Evolutionary conservation across 2,888 invertebrate species (phyloP).

Genomic region (Microctonus hyperodae): DNA sequence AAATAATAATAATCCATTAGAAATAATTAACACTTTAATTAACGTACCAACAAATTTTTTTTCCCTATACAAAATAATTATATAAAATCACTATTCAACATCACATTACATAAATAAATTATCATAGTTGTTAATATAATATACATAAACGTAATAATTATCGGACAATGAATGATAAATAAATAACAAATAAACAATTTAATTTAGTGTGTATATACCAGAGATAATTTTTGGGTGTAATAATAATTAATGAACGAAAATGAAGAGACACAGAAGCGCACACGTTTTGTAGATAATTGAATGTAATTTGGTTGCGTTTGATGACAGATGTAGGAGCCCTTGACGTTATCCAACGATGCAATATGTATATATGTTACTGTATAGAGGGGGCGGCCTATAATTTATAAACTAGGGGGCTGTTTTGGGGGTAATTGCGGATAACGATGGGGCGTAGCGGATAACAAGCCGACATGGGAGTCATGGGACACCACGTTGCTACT

Average conservation of each 20-base stretch:
- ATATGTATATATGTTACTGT: slow-evolving; percentile 22
- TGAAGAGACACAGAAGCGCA: no score
- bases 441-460: slow-evolving; percentile 62
- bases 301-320: slow-evolving; percentile 57
- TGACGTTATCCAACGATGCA: slow-evolving; percentile 28
- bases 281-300: slow-evolving; percentile 49
- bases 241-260: slow-evolving; percentile 15
- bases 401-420: slow-evolving; percentile 62
- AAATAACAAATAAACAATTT: slow-evolving; percentile 26
- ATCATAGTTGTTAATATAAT: not conserved
- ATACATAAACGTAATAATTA: not conserved
- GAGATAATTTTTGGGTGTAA: slow-evolving; percentile 8
- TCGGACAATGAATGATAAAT: not conserved
- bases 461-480: slow-evolving; percentile 63
- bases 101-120: no score
- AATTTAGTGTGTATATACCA: slow-evolving; percentile 24
- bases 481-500: slow-evolving; percentile 53
- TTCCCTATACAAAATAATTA: no score
- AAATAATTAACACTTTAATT: no score
- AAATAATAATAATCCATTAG: no score
- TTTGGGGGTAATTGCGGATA: slow-evolving; percentile 63
- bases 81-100: no score
- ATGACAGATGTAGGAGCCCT: slow-evolving; percentile 57
- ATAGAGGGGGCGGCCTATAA: slow-evolving; percentile 57
- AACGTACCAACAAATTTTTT: no score